These are phyloP conservation scores for Drosophila chauvacae DNA, from an alignment of 1,140 invertebrate species.

Conservation along the genomic window DNA sequence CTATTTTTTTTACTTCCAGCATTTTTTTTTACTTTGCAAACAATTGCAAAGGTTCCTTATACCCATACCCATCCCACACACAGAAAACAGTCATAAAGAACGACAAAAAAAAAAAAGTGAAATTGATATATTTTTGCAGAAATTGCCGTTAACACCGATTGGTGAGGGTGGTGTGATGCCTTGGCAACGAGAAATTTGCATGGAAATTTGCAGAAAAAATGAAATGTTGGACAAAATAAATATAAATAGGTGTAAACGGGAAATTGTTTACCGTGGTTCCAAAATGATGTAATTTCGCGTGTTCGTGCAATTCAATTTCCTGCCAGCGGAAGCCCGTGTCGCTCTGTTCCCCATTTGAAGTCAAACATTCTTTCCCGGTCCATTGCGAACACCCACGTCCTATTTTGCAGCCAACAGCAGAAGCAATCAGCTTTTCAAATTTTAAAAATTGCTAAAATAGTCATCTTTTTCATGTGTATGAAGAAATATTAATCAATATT, in stretches of 20 bases:
- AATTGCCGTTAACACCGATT: constrained; percentile 73
- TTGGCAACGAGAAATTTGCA: constrained; percentile 72
- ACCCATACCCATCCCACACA: neutral
- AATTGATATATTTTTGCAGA: constrained; percentile 79
- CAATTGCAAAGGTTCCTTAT: neutral
- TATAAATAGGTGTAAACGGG: constrained; percentile 69
- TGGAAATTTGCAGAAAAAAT: constrained; percentile 42
- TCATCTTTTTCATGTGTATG: neutral
- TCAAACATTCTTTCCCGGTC: constrained; percentile 55
- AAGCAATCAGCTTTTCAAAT: constrained; percentile 8
- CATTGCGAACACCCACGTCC: neutral
- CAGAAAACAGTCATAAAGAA: constrained; percentile 31
- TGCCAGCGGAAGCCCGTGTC: constrained; percentile 85
- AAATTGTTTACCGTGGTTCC: constrained; percentile 83
- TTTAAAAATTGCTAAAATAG: constrained; percentile 55
- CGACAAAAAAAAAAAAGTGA: constrained; percentile 57
- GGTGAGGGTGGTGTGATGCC: constrained; percentile 25
- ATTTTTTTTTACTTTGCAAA: neutral
- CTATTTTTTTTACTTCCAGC: neutral
- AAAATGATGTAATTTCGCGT: constrained; percentile 84
- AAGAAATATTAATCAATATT: neutral
- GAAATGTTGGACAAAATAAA: constrained; percentile 36
- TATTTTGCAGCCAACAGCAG: neutral
- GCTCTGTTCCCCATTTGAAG: constrained; percentile 80
- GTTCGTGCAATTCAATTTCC: constrained; percentile 84